These are phyloP conservation scores for Gymnarchus niloticus DNA, from an alignment of 2,113 vertebrate genomes.

Conservation along the genomic window DNA sequence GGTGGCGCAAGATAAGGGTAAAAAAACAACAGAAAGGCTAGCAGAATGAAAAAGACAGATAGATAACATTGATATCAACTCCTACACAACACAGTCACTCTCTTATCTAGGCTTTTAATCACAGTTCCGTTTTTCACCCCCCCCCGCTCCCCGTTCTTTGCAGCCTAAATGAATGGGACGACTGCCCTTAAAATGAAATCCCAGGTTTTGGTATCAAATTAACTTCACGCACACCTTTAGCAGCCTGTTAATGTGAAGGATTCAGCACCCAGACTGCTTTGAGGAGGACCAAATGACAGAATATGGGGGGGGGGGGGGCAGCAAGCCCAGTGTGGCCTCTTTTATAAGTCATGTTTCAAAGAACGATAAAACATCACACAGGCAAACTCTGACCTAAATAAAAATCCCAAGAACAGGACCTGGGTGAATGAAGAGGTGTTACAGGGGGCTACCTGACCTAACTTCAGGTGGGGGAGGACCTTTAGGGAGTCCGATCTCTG, in stretches of 20 bases:
- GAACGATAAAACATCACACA: constrained; percentile 51
- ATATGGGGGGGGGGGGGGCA: not conserved
- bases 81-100: constrained; percentile 87
- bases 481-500: not conserved
- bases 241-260: constrained; percentile 39
- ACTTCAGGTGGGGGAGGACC: not conserved
- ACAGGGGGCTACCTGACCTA: constrained; percentile 33
- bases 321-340: not conserved
- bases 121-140: constrained; percentile 55
- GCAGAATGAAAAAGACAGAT: constrained; percentile 88
- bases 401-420: not conserved
- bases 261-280: constrained; percentile 29
- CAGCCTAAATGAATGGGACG: constrained; percentile 68
- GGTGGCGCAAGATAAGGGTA: constrained; percentile 85
- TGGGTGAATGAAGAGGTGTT: constrained; percentile 56
- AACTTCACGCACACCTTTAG: constrained; percentile 42
- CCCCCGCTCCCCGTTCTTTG: constrained; percentile 56
- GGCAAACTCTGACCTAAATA: constrained; percentile 58
- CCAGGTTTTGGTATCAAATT: constrained; percentile 66
- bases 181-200: constrained; percentile 66
- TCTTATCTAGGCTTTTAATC: constrained; percentile 92
- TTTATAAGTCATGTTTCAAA: constrained; percentile 46
- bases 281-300: not conserved
- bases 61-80: constrained; percentile 94
- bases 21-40: constrained; percentile 91